Conservation (phyloP, 2,888 invertebrate species). For the Callimorpha dominula region DNA sequence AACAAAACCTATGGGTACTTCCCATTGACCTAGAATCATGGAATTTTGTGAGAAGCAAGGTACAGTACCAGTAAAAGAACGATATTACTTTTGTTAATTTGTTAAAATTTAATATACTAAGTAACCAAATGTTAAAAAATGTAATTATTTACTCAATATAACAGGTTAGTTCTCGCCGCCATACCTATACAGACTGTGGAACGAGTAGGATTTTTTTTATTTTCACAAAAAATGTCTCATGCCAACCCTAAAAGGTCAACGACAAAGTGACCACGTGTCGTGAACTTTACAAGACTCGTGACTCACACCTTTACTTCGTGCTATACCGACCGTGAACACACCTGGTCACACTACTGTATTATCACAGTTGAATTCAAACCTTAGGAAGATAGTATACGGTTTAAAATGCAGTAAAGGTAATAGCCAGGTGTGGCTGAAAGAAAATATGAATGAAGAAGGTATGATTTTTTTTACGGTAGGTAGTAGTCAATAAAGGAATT, state of each 20-base stretch:
- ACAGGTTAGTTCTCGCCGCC: background rate
- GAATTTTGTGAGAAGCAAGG: too few species aligned
- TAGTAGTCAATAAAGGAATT: conserved; percentile 11
- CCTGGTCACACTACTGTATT: conserved; percentile 64
- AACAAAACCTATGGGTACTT: too few species aligned
- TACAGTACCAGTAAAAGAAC: too few species aligned
- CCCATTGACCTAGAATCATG: too few species aligned
- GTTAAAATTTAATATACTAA: too few species aligned
- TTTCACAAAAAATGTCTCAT: conserved; percentile 38
- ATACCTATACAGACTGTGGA: background rate
- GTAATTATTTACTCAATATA: background rate
- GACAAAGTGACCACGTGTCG: conserved; percentile 70
- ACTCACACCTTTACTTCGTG: conserved; percentile 69
- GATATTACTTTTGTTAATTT: too few species aligned
- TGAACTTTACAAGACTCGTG: conserved; percentile 68
- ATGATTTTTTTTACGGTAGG: conserved; percentile 22
- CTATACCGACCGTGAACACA: conserved; percentile 75
- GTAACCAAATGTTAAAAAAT: too few species aligned
- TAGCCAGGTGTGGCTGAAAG: conserved; percentile 62
- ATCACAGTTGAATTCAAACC: conserved; percentile 9
- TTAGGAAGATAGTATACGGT: conserved; percentile 13
- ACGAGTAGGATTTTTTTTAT: conserved; percentile 22
- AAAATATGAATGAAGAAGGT: conserved; percentile 52
- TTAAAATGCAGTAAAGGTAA: conserved; percentile 2
- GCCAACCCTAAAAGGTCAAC: conserved; percentile 61